phyloP scores from a whole-genome alignment of 53 echinoderm and acorn worm species.

The Mesocentrotus franciscanus region DNA sequence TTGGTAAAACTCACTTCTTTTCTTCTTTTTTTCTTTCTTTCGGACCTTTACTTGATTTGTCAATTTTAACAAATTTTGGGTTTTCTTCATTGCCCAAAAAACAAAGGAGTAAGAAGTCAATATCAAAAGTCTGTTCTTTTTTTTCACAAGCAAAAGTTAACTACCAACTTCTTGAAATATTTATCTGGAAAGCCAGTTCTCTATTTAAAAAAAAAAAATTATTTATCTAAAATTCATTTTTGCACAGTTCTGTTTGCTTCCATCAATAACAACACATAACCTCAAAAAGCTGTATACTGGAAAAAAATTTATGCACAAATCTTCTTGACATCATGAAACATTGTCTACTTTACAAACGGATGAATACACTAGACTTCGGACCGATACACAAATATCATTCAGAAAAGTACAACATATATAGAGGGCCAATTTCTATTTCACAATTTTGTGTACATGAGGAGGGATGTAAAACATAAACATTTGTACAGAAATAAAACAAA shows the following conservation, averaged over 20 bases:
- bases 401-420: conserved; percentile 72
- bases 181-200: background rate
- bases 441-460: conserved; percentile 61
- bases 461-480: conserved; percentile 69
- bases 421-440: conserved; percentile 68
- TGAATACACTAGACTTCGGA: conserved; percentile 65
- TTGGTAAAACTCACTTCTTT: background rate
- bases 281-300: conserved; percentile 33
- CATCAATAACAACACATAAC: background rate
- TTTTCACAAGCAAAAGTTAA: background rate
- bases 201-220: background rate
- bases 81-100: background rate
- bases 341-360: conserved; percentile 54
- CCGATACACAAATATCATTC: conserved; percentile 68
- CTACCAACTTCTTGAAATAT: conserved; percentile 1
- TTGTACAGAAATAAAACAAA: conserved; percentile 71
- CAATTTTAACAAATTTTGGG: background rate
- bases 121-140: background rate
- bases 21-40: background rate
- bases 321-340: conserved; percentile 4
- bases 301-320: conserved; percentile 56
- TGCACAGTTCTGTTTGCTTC: conserved; percentile 23
- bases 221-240: conserved; percentile 23
- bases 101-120: background rate
- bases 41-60: background rate